Evolutionary conservation across 2,113 vertebrate species (phyloP).

Genomic region (Agelaius phoeniceus): DNA sequence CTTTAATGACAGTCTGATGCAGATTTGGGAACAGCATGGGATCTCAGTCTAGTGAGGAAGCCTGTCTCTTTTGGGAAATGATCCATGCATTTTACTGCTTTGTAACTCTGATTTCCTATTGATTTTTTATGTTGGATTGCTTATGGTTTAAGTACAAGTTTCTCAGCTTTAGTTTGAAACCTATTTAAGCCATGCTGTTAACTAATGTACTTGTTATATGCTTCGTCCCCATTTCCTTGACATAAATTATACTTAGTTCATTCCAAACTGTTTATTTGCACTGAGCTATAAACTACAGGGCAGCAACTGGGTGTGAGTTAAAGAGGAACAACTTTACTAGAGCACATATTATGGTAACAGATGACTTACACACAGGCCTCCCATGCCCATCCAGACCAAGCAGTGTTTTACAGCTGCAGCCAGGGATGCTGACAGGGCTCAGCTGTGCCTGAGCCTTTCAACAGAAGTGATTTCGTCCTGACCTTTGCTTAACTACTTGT

Average conservation of each 20-base stretch:
- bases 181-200: constrained; percentile 4
- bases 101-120: not conserved
- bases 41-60: not conserved
- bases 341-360: not conserved
- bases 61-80: not conserved
- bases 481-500: not conserved
- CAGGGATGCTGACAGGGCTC: accelerated
- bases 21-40: not conserved
- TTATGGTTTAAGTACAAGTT: not conserved
- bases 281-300: not conserved
- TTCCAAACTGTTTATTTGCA: not conserved
- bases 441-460: not conserved
- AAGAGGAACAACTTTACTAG: not conserved
- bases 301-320: not conserved
- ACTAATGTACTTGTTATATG: not conserved
- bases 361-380: not conserved
- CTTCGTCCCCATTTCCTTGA: not conserved
- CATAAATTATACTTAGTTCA: not conserved
- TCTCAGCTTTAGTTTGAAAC: not conserved
- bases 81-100: not conserved
- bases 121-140: constrained; percentile 14
- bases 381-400: accelerated
- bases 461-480: not conserved
- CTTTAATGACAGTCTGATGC: not conserved
- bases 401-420: not conserved